Percentiles rank a stretch among this genome's conserved stretches.
phyloP scores from a whole-genome alignment of 1,140 invertebrate genomes.

The Lepidurus arcticus region DNA sequence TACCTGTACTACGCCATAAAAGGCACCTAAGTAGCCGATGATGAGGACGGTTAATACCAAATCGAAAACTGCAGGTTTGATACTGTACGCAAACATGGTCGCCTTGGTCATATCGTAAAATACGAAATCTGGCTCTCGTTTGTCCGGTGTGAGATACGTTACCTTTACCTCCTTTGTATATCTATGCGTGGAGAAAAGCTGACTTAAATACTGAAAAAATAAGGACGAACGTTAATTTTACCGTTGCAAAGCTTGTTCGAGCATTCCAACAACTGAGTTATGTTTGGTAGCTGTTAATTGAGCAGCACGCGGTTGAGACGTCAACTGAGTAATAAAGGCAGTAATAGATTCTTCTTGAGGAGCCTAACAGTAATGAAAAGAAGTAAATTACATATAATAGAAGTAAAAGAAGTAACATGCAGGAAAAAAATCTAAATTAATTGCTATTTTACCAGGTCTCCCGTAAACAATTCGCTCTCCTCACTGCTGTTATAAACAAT shows the following conservation, averaged over 20 bases:
- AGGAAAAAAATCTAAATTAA: slow-evolving; percentile 27
- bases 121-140: slow-evolving; percentile 85
- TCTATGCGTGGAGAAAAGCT: slow-evolving; percentile 45
- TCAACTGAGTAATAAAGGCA: slow-evolving; percentile 66
- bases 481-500: slow-evolving; percentile 74
- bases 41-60: slow-evolving; percentile 84
- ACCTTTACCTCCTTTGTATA: slow-evolving; percentile 69
- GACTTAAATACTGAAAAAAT: slow-evolving; percentile 39
- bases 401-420: too few species aligned
- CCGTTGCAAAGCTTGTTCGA: slow-evolving; percentile 62
- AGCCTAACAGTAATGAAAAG: slow-evolving; percentile 49
- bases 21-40: slow-evolving; percentile 66
- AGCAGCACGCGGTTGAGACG: slow-evolving; percentile 63
- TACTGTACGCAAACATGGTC: slow-evolving; percentile 81
- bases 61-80: slow-evolving; percentile 96
- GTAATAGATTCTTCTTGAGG: slow-evolving; percentile 64
- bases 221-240: slow-evolving; percentile 37
- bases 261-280: slow-evolving; percentile 56
- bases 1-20: slow-evolving; percentile 76
- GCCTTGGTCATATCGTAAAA: slow-evolving; percentile 79
- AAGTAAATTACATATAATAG: too few species aligned
- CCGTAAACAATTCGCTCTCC: slow-evolving; percentile 56
- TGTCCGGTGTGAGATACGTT: slow-evolving; percentile 63
- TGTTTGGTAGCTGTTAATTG: slow-evolving; percentile 63
- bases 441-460: slow-evolving; percentile 57